Evolutionary conservation across 2,113 vertebrate species (phyloP), one percentile per base, ranked within the genome.

Genomic region (Sander lucioperca): DNA sequence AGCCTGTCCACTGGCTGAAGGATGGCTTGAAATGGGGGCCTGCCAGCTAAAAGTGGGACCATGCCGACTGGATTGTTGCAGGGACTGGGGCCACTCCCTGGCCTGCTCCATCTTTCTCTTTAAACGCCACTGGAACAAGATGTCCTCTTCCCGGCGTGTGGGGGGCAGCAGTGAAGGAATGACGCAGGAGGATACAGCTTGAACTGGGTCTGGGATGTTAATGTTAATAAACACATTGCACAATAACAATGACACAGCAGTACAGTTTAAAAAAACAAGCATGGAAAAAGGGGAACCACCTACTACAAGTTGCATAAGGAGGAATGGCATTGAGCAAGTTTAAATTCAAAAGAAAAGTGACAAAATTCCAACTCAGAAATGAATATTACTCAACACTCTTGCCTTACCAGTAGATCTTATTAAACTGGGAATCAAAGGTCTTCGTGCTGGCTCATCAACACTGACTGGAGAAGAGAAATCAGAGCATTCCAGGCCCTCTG

Each of bases 91-190:
- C 73, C 80, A 68, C 48, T 93, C 85, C 45, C 82, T 92, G 27
- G 96, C 96, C 84, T 95, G 93, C 72, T 97, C 96, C 91, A 97
- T 96, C 87, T 97, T 98, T 78, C 97, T 94, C 63, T 95, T 94
- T 68, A 97, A 93, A 43, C 97, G 95, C 97, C 97, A 98, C 88
- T 97, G 97, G 85, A 96, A 97, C 66, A 98, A 90, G 83, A 98
- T 97, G 90, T 98, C 97, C 15, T 97, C 95, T 64, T 97, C 96
- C 3, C 95, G 96, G 12, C 65, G 82, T 30, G 84, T 50, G 50
- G 73, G 43, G 15, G 82, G 39, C 1, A 63, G 85, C 47, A 64
- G 69, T 67, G 51, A 67, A 23, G 75, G 13, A 56, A 80, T 39
- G 68, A 51, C 11, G 68, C 69, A 25, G 4, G n/a, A 82, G 56